Conservation (phyloP, 2,888 invertebrate species). For the Leptarthrus brevirostris region DNA sequence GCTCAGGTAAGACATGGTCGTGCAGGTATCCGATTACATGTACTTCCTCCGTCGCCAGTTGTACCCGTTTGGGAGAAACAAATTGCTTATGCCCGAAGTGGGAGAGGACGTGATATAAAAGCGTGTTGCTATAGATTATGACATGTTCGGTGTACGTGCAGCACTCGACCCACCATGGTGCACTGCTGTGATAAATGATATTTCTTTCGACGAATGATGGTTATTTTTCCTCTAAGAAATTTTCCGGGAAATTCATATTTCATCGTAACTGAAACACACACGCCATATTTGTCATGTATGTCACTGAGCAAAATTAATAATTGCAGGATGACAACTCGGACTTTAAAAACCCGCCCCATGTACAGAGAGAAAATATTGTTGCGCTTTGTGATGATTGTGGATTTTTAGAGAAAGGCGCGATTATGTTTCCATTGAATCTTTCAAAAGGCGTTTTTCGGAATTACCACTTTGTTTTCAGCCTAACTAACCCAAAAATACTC, state of each 20-base stretch:
- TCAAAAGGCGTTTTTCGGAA: no score
- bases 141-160: conserved; percentile 36
- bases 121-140: conserved; percentile 30
- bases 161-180: conserved; percentile 35
- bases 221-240: conserved; percentile 41
- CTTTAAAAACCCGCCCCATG: no score
- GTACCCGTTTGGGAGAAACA: conserved; percentile 27
- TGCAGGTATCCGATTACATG: conserved; percentile 27
- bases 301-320: conserved; percentile 31
- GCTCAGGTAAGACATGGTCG: conserved; percentile 9
- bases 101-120: conserved; percentile 24
- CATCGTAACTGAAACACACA: conserved; percentile 28
- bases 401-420: no score
- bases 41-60: conserved; percentile 3
- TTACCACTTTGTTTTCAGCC: no score
- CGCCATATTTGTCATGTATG: conserved; percentile 35
- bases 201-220: conserved; percentile 36
- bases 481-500: no score
- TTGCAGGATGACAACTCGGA: conserved; percentile 19
- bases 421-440: no score
- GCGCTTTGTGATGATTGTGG: no score
- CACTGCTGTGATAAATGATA: conserved; percentile 37
- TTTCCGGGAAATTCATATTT: conserved; percentile 40
- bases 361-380: no score
- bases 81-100: conserved; percentile 10